A percentile compares a stretch with the other conserved stretches of the same genome.
phyloP scores from a whole-genome alignment of 2,797 vertebrate species.

The Sebastes dallii region DNA sequence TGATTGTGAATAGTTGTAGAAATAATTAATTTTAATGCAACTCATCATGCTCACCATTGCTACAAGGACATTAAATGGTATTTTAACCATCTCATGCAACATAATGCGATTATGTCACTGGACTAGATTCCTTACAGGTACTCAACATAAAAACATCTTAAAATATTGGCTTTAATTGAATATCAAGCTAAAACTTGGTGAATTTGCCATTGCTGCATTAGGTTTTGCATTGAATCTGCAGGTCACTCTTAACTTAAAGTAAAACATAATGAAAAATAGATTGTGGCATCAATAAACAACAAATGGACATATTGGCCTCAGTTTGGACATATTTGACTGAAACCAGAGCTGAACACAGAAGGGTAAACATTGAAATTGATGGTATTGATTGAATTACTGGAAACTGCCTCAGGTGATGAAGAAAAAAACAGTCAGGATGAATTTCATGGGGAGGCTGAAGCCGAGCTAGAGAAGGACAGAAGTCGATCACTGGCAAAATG shows the following conservation, averaged over 20 bases:
- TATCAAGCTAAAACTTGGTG: not conserved
- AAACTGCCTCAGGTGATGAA: slow-evolving; percentile 59
- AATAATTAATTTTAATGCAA: not conserved
- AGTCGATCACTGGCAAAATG: not conserved
- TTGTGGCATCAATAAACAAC: slow-evolving; percentile 43
- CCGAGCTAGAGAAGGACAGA: not conserved
- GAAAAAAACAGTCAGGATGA: slow-evolving; percentile 24
- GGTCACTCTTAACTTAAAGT: not conserved
- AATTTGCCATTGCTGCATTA: not conserved
- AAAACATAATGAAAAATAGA: slow-evolving; percentile 9
- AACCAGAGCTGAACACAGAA: slow-evolving; percentile 58
- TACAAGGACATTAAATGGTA: not conserved
- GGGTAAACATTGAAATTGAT: slow-evolving; percentile 68
- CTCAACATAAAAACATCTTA: not conserved
- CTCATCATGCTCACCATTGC: not conserved
- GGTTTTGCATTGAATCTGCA: not conserved
- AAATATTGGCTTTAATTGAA: not conserved
- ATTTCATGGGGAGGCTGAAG: slow-evolving; percentile 20
- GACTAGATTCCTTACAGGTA: not conserved
- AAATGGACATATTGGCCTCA: slow-evolving; percentile 57
- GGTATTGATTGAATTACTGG: slow-evolving; percentile 71
- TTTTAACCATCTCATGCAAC: not conserved
- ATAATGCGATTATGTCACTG: not conserved
- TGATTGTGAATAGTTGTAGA: slow-evolving; percentile 6
- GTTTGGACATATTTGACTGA: slow-evolving; percentile 56